Evolutionary conservation across 2,888 invertebrate genomes (phyloP), one percentile per base, ranked within the genome.

Genomic region (Brenthis ino): DNA sequence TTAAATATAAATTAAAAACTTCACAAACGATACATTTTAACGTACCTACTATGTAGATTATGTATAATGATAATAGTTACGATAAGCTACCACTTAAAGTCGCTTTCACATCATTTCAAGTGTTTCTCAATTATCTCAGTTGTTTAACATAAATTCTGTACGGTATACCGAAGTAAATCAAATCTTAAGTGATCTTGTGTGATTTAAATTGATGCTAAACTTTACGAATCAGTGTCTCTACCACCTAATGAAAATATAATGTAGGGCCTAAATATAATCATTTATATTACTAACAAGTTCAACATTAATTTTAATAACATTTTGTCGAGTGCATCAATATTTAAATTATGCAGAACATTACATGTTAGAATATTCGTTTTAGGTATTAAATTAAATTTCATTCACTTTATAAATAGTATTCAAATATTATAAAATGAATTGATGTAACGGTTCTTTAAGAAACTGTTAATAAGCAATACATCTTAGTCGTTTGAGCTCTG

Each of bases 251-350:
- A 50, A 50, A 50, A 24, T 24, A 50, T 14, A 33, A n/a, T 13
- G 14, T 60, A 24, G n/a, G n/a, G 48, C 48, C 13, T 47, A 13
- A 57, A 57, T 20, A 48, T 24, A 48, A 43, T 24, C 47, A 58
- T 58, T 48, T 24, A 47, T 58, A 58, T 24, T 48, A 48, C 47
- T 47, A 58, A 58, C 48, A n/a, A 8, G 28, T 50, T n/a, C 6
- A 60, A 60, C 60, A 60, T 60, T 60, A 28, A 50, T 60, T 60
- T 60, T 33, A 28, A 16, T 50, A 14, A 24, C 4, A 60, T n/a
- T 60, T 14, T 11, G n/a, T 14, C 6, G 14, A 28, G 28, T 47
- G 3, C 58, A 14, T 24, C n/a, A 56, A 28, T 14, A 33, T 8
- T 33, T 28, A 56, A 56, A 56, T 33, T 33, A 33, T 13, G 56